Evolutionary conservation across 2,888 invertebrate genomes (phyloP), one percentile per base, ranked within the genome.

Genomic region (Pecten maximus): DNA sequence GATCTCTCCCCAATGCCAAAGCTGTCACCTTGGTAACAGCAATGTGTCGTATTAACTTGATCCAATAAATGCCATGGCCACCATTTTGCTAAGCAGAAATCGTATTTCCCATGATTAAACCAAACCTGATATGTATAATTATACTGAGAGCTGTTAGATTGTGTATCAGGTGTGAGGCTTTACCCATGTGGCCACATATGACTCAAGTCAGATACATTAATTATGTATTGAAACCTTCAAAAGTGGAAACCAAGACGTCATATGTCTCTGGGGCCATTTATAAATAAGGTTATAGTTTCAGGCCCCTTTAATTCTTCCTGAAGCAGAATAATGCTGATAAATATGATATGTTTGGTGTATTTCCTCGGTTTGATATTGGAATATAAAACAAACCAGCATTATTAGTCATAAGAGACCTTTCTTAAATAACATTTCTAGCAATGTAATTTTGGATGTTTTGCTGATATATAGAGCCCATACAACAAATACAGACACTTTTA

Each of bases 61-160:
- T 74, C 35, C 74, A 28, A 74, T 35, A 74, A 74, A 74, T 74
- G 74, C 35, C 35, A 35, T 74, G 74, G 74, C 74, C 74, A 74
- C 74, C 74, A 35, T 74, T 74, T 74, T 74, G 74, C 35, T 2
- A 74, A 74, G 8, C 23, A 74, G 74, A 74, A 74, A 74, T 28
- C 10, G 8, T 74, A 23, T 74, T 74, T 74, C 74, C 74, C 74
- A 74, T 35, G 35, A 74, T 74, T 74, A 74, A 35, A 35, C 35
- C 15, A 15, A 74, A 74, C 74, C 2, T 35, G 74, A 74, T 74
- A 74, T 23, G 2, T 74, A 28, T 74, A 74, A 74, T 74, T 28
- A 74, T 74, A 35, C 74, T 28, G 74, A 35, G 74, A 8, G 8
- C 60, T 28, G 28, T 74, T 74, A 28, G 74, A 74, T 74, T 35